Evolutionary conservation across 1,140 invertebrate genomes (phyloP).

Genomic region (Trissolcus basalis): DNA sequence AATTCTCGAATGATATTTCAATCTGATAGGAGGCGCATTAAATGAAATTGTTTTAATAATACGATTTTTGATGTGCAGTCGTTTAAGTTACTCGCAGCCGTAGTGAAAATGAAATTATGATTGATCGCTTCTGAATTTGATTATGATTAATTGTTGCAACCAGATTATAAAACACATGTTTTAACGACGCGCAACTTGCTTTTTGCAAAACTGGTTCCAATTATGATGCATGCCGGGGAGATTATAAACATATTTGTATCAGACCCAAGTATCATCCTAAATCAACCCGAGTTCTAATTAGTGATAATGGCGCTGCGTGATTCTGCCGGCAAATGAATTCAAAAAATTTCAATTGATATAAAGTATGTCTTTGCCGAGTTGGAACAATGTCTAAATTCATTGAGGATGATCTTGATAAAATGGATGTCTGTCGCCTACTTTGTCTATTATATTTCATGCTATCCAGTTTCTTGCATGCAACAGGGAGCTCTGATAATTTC

Average conservation of each 20-base stretch:
- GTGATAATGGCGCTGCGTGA: constrained; percentile 28
- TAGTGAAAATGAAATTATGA: constrained; percentile 22
- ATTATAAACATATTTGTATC: constrained; percentile 21
- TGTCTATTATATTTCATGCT: not conserved
- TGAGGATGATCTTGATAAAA: constrained; percentile 9
- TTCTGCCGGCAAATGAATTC: constrained; percentile 33
- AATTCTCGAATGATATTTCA: constrained; percentile 38
- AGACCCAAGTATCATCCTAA: constrained; percentile 17
- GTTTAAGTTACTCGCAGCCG: constrained; percentile 12
- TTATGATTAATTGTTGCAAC: constrained; percentile 39
- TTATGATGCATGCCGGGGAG: constrained; percentile 27
- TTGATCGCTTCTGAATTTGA: constrained; percentile 40
- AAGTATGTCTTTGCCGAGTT: constrained; percentile 4
- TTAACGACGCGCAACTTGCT: constrained; percentile 12
- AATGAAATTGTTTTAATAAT: constrained; percentile 40
- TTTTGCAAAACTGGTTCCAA: constrained; percentile 23
- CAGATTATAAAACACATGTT: constrained; percentile 29
- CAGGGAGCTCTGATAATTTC: too few relatives aligned
- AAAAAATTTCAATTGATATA: constrained; percentile 25
- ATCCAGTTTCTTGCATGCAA: not conserved
- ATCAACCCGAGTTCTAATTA: constrained; percentile 58
- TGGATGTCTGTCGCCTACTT: not conserved
- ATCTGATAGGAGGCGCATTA: constrained; percentile 29
- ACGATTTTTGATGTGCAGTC: constrained; percentile 18
- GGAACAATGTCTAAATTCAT: constrained; percentile 4